A percentile compares a stretch with the other conserved stretches of the same genome.
Conservation (phyloP, 2,888 invertebrate species). For the Aphidoletes aphidimyza region DNA sequence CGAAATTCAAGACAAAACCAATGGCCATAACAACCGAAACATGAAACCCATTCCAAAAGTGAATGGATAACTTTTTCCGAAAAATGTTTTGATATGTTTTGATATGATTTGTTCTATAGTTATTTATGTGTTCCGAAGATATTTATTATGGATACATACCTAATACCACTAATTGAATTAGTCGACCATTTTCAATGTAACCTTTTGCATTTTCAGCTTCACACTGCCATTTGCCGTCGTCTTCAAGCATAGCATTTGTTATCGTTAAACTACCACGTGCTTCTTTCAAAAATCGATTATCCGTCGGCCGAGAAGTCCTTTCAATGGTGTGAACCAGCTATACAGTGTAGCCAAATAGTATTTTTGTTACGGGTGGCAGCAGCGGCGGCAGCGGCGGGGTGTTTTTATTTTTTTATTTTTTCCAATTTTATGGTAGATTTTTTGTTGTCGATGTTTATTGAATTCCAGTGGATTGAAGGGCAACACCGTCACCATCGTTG, state of each 20-base stretch:
- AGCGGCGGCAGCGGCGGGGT: too few species aligned
- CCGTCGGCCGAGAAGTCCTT: slow-evolving; percentile 63
- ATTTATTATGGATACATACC: slow-evolving; percentile 68
- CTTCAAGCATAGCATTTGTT: slow-evolving; percentile 70
- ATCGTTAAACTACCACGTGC: slow-evolving; percentile 66
- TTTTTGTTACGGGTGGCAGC: not conserved
- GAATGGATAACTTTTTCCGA: not conserved
- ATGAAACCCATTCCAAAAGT: too few species aligned
- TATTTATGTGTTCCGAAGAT: not conserved
- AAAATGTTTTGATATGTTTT: not conserved
- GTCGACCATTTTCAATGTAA: slow-evolving; percentile 73
- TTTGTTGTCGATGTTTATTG: not conserved
- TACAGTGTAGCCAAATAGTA: not conserved
- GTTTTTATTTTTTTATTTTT: not conserved
- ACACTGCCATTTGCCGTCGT: slow-evolving; percentile 80
- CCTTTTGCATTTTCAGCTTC: slow-evolving; percentile 73
- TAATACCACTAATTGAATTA: slow-evolving; percentile 73
- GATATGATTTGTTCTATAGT: not conserved
- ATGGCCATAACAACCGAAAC: too few species aligned
- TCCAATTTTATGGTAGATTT: not conserved
- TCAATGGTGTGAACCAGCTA: slow-evolving; percentile 66
- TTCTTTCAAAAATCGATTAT: slow-evolving; percentile 67
- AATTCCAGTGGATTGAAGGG: not conserved
- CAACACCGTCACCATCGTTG: too few species aligned
- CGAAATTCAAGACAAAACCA: too few species aligned